These are phyloP conservation scores for Frankliniella intonsa DNA, from an alignment of 2,888 invertebrate species.

Conservation along the genomic window DNA sequence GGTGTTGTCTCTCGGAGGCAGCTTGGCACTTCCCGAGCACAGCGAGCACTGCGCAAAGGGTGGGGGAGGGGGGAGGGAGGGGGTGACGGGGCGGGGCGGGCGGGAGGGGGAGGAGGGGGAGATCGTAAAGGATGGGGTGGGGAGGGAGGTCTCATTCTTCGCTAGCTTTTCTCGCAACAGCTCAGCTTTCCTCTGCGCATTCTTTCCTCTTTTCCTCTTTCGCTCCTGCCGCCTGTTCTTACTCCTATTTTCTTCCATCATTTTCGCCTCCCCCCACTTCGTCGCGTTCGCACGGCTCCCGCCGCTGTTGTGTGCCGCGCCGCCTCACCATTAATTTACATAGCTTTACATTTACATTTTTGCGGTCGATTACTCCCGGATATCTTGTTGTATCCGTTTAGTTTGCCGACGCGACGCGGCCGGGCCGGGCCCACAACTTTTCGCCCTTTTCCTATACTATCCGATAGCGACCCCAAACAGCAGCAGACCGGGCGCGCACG, in stretches of 20 bases:
- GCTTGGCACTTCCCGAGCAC: slow-evolving; percentile 15
- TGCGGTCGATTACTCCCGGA: slow-evolving; percentile 4
- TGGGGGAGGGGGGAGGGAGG: not conserved
- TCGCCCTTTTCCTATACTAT: too few relatives aligned
- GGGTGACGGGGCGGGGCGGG: not conserved
- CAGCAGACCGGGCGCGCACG: too few relatives aligned
- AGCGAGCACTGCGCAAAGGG: not conserved
- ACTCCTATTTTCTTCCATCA: not conserved
- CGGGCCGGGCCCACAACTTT: too few relatives aligned
- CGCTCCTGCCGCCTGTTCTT: not conserved
- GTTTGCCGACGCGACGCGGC: not conserved
- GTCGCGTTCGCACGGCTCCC: not conserved
- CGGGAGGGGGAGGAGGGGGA: not conserved
- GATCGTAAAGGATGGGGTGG: slow-evolving; percentile 10
- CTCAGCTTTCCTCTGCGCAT: slow-evolving; percentile 9
- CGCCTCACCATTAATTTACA: not conserved
- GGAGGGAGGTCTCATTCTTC: slow-evolving; percentile 17
- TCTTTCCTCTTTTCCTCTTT: not conserved
- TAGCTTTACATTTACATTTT: slow-evolving; percentile 6
- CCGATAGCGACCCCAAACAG: too few relatives aligned
- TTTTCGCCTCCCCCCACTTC: not conserved
- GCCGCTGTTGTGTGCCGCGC: not conserved
- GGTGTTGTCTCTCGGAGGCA: not conserved
- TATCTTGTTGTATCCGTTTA: slow-evolving; percentile 6
- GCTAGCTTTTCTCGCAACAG: slow-evolving; percentile 19